phyloP scores from a whole-genome alignment of 2,113 vertebrate species.

The Anhinga anhinga region DNA sequence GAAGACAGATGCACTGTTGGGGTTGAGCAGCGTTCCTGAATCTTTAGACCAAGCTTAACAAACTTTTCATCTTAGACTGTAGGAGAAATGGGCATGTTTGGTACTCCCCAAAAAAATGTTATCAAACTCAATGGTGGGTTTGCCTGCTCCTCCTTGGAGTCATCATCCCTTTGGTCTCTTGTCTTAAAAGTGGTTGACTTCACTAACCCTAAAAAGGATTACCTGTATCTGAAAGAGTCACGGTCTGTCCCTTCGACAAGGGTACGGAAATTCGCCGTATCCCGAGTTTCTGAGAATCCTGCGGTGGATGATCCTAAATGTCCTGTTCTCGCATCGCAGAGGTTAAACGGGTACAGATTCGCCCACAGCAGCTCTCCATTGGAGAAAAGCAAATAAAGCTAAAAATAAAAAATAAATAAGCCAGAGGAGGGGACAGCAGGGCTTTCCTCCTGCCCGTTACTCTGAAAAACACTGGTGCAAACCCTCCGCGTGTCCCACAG shows the following conservation, averaged over 20 bases:
- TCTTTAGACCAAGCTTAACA: not conserved
- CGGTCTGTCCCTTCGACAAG: not conserved
- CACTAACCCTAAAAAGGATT: not conserved
- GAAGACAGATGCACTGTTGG: accelerated
- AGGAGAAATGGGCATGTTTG: not conserved
- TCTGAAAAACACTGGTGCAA: accelerated
- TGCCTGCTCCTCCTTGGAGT: not conserved
- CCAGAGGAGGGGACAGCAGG: not conserved
- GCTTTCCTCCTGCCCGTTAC: not conserved
- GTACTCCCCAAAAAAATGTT: not conserved
- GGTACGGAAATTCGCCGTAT: accelerated
- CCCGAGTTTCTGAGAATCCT: not conserved
- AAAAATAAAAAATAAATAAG: not conserved
- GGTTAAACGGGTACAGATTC: not conserved
- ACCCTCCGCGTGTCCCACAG: not conserved
- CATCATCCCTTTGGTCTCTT: not conserved
- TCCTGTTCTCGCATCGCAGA: not conserved
- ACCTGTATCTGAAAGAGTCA: not conserved
- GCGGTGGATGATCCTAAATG: accelerated
- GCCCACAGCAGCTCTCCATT: not conserved
- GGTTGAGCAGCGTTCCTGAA: not conserved
- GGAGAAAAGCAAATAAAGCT: not conserved
- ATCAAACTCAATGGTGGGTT: not conserved
- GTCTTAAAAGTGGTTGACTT: not conserved
- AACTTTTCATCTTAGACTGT: not conserved